Conservation (phyloP, 23 tunicate genomes). For the Botrylloides violaceus region DNA sequence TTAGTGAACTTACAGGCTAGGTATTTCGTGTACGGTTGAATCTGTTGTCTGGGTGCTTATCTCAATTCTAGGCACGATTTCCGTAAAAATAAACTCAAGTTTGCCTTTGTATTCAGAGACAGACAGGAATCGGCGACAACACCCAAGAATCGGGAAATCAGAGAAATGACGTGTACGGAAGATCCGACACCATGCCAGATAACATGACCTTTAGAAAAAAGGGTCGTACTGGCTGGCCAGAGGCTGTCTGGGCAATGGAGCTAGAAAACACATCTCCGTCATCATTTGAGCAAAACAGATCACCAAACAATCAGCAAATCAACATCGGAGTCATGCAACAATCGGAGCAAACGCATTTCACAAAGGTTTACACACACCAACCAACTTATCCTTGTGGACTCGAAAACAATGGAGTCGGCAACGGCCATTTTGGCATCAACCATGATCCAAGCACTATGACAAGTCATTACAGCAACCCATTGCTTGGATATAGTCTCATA, state of each 20-base stretch:
- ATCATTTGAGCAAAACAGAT: neutral
- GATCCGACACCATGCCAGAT: neutral
- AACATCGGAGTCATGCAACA: neutral
- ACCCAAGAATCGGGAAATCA: neutral
- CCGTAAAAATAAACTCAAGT: no score
- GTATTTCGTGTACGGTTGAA: no score
- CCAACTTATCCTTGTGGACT: neutral
- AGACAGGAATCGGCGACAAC: neutral
- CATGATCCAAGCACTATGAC: neutral
- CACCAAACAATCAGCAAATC: neutral
- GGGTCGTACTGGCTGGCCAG: constrained; percentile 96
- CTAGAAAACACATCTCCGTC: constrained; percentile 21
- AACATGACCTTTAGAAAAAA: constrained; percentile 3
- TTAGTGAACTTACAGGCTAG: no score
- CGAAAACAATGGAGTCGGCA: neutral
- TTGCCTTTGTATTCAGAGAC: neutral
- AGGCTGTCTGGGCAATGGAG: constrained; percentile 79
- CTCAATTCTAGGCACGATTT: no score
- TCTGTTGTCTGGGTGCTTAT: no score
- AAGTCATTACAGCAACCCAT: neutral
- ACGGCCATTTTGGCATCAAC: neutral
- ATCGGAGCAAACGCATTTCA: neutral
- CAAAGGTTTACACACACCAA: neutral
- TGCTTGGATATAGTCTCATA: neutral
- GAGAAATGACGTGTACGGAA: neutral